Evolutionary conservation across 2,797 vertebrate species (phyloP).

Genomic region (Morelia viridis): DNA sequence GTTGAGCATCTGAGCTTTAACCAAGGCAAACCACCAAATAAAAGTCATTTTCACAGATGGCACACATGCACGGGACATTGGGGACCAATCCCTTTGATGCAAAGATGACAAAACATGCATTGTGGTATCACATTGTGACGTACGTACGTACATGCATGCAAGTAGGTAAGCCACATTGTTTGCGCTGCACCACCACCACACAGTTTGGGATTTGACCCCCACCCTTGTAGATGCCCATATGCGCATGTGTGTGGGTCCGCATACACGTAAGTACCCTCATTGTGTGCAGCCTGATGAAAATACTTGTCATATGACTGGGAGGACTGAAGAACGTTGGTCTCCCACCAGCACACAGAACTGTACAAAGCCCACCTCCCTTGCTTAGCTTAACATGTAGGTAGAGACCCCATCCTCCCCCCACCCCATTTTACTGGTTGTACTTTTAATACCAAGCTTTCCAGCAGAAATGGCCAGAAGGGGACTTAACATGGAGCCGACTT

Average conservation of each 20-base stretch:
- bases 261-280: not conserved
- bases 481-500: not conserved
- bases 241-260: not conserved
- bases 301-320: not conserved
- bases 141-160: no score
- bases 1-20: not conserved
- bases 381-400: not conserved
- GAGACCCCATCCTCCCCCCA: no score
- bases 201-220: no score
- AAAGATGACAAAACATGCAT: no score
- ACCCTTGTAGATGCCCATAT: not conserved
- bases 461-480: not conserved
- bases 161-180: no score
- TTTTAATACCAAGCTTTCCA: not conserved
- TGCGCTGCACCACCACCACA: no score
- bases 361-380: not conserved
- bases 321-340: no score
- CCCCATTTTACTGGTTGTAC: not conserved
- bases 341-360: not conserved
- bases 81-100: no score
- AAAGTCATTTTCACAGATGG: slow-evolving; percentile 4
- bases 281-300: not conserved
- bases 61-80: no score
- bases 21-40: not conserved
- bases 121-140: no score